Base-by-base conservation (phyloP, 1,140 invertebrate genomes). In the Trachelipus rathkii region DNA sequence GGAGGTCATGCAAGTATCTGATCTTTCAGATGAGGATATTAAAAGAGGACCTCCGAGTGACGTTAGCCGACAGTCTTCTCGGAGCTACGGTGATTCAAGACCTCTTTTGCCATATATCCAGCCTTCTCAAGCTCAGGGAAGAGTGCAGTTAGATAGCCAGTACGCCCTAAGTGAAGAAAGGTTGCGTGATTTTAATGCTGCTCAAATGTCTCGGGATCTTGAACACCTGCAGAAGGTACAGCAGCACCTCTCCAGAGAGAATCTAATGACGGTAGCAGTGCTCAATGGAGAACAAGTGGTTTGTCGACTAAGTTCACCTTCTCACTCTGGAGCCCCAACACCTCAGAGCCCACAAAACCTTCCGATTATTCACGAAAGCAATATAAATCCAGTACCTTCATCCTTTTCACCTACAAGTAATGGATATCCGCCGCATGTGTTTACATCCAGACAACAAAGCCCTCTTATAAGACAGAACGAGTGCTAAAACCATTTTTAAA, bases 271-370 rank as follows among this genome's bases (percentile, higher is more conserved):
- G 83, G 91, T 92, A 7, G 92, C 92, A 0, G 92, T 93, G 0
- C 85, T 93, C 11, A 91, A 93, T 83, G 92, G 92, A 0, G 91
- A 93, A 81, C 93, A 92, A 77, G 92, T 94, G 45, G 91, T 93
- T 11, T 92, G 92, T 83, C 91, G 93, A 82, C 85, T 94, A 68
- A 91, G 92, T 84, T 91, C 91, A 85, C 86, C 66, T 87, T 86
- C 72, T 86, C 84, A 72, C 87, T 33, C 33, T 33, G 33, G 33
- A 33, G 33, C 33, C 6, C 33, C 33, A 6, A 33, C 33, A 33
- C 85, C 83, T 86, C 82, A 83, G 69, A 75, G 74, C 45, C 70
- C 82, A 24, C 77, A 81, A 71, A 67, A 69, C 72, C 76, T 77
- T 67, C 76, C 80, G 24, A 77, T 77, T 15, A 81, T 77, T n/a